These are phyloP conservation scores for Lophius piscatorius DNA, from an alignment of 2,113 vertebrate genomes.

Conservation along the genomic window DNA sequence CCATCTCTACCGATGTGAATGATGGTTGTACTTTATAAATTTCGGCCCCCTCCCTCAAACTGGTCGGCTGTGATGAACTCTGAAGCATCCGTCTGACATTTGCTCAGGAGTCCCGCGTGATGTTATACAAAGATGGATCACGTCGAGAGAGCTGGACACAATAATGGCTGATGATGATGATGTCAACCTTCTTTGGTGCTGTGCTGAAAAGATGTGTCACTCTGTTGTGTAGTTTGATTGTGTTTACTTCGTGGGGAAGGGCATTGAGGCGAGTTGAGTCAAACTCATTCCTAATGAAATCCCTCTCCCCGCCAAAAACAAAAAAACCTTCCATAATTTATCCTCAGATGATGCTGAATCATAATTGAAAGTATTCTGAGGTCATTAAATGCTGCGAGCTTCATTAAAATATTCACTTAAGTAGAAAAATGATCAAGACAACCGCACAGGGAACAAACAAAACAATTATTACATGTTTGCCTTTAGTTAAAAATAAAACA, in stretches of 20 bases:
- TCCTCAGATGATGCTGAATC: not conserved
- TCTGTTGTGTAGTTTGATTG: slow-evolving; percentile 24
- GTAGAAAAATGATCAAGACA: slow-evolving; percentile 11
- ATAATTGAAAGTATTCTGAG: not conserved
- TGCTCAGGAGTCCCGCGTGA: slow-evolving; percentile 46
- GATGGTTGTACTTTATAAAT: too few species aligned
- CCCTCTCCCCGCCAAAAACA: not conserved
- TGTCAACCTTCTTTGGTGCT: slow-evolving; percentile 45
- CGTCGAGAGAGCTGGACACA: slow-evolving; percentile 36
- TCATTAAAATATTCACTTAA: slow-evolving; percentile 25
- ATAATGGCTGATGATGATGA: slow-evolving; percentile 56
- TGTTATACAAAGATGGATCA: slow-evolving; percentile 53
- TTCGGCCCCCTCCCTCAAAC: slow-evolving; percentile 26
- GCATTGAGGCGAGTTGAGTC: slow-evolving; percentile 7
- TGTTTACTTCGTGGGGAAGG: slow-evolving; percentile 12
- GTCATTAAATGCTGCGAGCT: slow-evolving; percentile 11
- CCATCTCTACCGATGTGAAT: not conserved
- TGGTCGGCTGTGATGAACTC: slow-evolving; percentile 46
- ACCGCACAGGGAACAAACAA: not conserved
- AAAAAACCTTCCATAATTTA: not conserved
- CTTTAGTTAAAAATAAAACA: too few species aligned
- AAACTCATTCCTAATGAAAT: too few species aligned
- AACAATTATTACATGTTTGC: not conserved
- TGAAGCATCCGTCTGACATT: slow-evolving; percentile 65
- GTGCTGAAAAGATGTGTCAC: slow-evolving; percentile 36